Conservation (phyloP, 2,888 invertebrate species). For the Drosophila prolongata region DNA sequence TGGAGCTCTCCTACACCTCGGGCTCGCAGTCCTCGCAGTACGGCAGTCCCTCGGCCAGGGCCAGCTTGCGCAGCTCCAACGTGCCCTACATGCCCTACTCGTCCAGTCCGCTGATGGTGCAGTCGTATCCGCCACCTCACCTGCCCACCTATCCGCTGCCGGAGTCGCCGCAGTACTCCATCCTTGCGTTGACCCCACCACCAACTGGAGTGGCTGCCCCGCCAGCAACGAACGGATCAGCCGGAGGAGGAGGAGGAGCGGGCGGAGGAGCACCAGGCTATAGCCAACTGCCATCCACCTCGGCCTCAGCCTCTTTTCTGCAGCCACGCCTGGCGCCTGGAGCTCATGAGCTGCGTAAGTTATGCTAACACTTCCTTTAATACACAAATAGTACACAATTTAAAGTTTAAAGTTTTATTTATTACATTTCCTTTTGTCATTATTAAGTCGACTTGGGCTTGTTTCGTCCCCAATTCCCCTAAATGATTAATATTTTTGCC, state of each 20-base stretch:
- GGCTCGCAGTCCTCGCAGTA: slow-evolving; percentile 76
- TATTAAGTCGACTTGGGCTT: too few species aligned
- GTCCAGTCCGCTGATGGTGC: slow-evolving; percentile 81
- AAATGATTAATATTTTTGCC: too few species aligned
- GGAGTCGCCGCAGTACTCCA: slow-evolving; percentile 77
- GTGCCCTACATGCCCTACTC: slow-evolving; percentile 82
- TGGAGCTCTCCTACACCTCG: slow-evolving; percentile 70
- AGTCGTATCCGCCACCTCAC: slow-evolving; percentile 83
- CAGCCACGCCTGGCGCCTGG: slow-evolving; percentile 54
- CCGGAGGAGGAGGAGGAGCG: neutral
- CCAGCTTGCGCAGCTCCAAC: slow-evolving; percentile 74
- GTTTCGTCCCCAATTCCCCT: too few species aligned
- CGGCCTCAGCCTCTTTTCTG: slow-evolving; percentile 56
- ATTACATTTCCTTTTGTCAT: too few species aligned
- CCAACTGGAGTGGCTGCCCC: slow-evolving; percentile 24
- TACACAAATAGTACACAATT: too few species aligned
- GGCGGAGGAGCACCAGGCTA: slow-evolving; percentile 49
- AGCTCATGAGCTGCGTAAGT: slow-evolving; percentile 80
- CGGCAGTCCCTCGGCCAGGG: slow-evolving; percentile 76
- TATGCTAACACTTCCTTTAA: too few species aligned
- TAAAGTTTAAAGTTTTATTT: too few species aligned
- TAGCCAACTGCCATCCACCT: slow-evolving; percentile 75
- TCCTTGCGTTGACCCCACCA: slow-evolving; percentile 59
- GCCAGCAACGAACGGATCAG: slow-evolving; percentile 7
- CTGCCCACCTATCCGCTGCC: slow-evolving; percentile 69